A percentile compares a stretch with the other conserved stretches of the same genome.
Evolutionary conservation across 2,888 invertebrate genomes (phyloP).

Genomic region (Drosophila paracracens): DNA sequence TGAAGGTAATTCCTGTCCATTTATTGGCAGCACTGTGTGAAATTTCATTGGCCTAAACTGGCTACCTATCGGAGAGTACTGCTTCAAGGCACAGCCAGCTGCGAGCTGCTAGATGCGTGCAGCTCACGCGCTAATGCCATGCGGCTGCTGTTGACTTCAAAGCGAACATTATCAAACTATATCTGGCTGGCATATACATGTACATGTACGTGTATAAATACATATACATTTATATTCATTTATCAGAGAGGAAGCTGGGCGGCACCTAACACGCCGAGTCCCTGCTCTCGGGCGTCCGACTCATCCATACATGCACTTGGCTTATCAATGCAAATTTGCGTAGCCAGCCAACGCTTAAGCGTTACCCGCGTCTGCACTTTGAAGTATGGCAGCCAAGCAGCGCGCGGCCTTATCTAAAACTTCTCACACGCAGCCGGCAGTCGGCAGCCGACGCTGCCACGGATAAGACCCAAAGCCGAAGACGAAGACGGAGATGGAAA

Average conservation of each 20-base stretch:
- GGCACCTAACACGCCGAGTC: slow-evolving; percentile 41
- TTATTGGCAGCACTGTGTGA: neutral
- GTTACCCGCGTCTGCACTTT: slow-evolving; percentile 41
- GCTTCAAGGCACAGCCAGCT: neutral
- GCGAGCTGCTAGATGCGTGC: neutral
- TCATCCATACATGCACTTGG: slow-evolving; percentile 4
- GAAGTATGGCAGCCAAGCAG: slow-evolving; percentile 62
- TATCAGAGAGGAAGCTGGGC: slow-evolving; percentile 54
- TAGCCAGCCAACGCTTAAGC: slow-evolving; percentile 24
- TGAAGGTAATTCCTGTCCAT: neutral
- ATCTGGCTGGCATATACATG: slow-evolving; percentile 18
- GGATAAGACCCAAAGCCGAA: slow-evolving; percentile 38
- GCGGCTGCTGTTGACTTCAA: slow-evolving; percentile 56
- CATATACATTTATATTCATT: neutral
- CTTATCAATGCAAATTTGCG: slow-evolving; percentile 75
- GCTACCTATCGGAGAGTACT: neutral
- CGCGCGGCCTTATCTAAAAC: slow-evolving; percentile 69
- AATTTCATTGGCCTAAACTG: neutral
- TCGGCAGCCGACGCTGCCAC: slow-evolving; percentile 22
- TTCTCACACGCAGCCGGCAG: slow-evolving; percentile 75
- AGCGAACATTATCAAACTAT: slow-evolving; percentile 44
- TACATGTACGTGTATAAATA: neutral
- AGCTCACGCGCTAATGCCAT: slow-evolving; percentile 24
- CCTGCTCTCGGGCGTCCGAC: slow-evolving; percentile 3
- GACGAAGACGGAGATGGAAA: neutral